Conservation (phyloP, 2,113 vertebrate genomes). For the Chaenocephalus aceratus region DNA sequence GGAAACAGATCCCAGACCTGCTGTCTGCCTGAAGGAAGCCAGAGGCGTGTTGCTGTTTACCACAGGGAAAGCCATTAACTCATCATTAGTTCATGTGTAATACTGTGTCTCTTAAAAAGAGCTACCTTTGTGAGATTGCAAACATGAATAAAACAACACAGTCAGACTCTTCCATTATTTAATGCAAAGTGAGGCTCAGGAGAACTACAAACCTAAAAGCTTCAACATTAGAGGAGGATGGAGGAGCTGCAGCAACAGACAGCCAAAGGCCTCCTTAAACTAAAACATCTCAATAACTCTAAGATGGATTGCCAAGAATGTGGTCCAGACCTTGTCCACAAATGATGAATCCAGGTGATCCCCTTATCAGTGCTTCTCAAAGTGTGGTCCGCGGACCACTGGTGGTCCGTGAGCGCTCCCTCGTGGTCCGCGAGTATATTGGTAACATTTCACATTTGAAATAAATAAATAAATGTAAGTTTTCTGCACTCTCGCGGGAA, state of each 20-base stretch:
- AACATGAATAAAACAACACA: background rate
- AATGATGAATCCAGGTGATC: too few relatives aligned
- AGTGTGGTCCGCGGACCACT: too few relatives aligned
- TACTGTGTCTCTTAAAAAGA: background rate
- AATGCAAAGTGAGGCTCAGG: background rate
- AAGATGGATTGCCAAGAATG: too few relatives aligned
- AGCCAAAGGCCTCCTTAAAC: background rate
- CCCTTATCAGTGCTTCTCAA: too few relatives aligned
- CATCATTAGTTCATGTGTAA: slow-evolving; percentile 11
- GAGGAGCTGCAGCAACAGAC: too few relatives aligned
- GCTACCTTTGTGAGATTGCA: background rate
- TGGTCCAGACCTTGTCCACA: too few relatives aligned
- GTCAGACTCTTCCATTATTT: background rate
- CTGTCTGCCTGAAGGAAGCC: slow-evolving; percentile 51
- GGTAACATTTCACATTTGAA: too few relatives aligned
- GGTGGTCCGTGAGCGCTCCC: too few relatives aligned
- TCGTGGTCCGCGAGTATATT: too few relatives aligned
- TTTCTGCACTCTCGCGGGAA: too few relatives aligned
- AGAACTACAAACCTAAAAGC: background rate
- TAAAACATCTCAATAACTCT: background rate
- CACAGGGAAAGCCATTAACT: slow-evolving; percentile 29
- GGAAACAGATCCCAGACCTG: slow-evolving; percentile 33
- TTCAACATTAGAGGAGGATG: background rate
- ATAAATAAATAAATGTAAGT: too few relatives aligned
- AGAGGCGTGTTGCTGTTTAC: slow-evolving; percentile 39